Base-by-base conservation (phyloP, 2,797 vertebrate genomes). In the Tokudaia muenninki region DNA sequence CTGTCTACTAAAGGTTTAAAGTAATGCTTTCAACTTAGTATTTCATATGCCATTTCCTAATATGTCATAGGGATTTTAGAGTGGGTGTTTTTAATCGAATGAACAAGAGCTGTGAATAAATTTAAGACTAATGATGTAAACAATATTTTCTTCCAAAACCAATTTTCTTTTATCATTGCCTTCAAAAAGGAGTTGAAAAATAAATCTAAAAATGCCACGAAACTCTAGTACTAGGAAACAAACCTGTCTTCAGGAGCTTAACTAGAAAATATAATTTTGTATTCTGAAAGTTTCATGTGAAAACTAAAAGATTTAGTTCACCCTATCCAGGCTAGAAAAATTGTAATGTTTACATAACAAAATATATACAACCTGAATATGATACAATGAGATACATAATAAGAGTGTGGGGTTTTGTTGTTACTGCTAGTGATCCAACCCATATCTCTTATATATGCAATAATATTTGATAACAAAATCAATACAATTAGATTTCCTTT, bases 101-200 rank as follows among this genome's bases (percentile, higher is more conserved):
- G 96, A 97, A 92, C 79, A 97, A 21, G 80, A 84, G 14, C 55
- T 95, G 65, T 81, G 74, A 93, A 97, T 90, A 93, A 93, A 97
- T 96, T 83, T 92, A 90, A 97, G 94, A 96, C 92, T 92, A 81
- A 90, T 95, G 31, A 19, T 95, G 79, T 92, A 95, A 97, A 95
- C 44, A 91, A 92, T 96, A 95, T 97, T 97, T 98, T 98, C 87
- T 94, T 97, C 90, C 89, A 95, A 72, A 97, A 97, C 92, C 95
- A 92, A 77, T 87, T 92, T 95, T 92, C 7, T 87, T 87, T 91
- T 81, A 87, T 75, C 55, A 78, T 72, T 65, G 37, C 11, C 67
- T 98, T 97, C 98, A 98, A 97, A 95, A 97, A 98, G 95, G 80
- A 82, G 1, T n/a, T 94, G 67, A 98, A 97, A 96, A 90, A 93